Evolutionary conservation across 2,113 vertebrate genomes (phyloP), one percentile per base, ranked within the genome.

Genomic region (Tupaia chinensis): DNA sequence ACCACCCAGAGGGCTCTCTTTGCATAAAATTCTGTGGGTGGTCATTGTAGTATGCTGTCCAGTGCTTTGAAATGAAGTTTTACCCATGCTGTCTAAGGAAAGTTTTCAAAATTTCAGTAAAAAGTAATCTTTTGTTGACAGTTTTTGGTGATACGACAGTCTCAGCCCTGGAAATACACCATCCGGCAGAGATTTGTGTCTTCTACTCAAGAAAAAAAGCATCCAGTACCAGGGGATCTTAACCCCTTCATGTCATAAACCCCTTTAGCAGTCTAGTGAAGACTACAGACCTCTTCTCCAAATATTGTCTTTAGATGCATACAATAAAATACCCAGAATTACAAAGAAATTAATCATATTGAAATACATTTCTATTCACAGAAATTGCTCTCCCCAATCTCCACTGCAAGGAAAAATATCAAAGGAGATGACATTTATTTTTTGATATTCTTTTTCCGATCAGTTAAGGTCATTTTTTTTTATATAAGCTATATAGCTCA

Each of bases 11-110:
- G 16, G 22, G 84, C 29, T 88, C 16, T 83, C 13, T 80, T 54
- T 72, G 22, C 44, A 56, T 72, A 91, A 76, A 94, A 25, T 44
- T 13, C 14, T 61, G 19, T 9, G 66, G 5, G 5, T 87, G 53
- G 14, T 92, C 3, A 23, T 78, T 94, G 19, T 79, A 69, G 16
- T 94, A 83, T 56, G 34, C 44, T 87, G 9, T 53, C 32, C 83
- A 94, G 23, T 14, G 95, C 76, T 95, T 89, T 89, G 81, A 94
- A 95, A 86, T 85, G 44, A 73, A 95, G 72, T 74, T 69, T 73
- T 81, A 70, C 34, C 34, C n/a, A 76, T 61, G n/a, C 5, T 72
- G 94, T 77, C 69, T 73, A 78, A 73, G 69, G 56, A 77, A 27
- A 74, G 27, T 29, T 83, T 81, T 20, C 13, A 1, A 91, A 93